Base-by-base conservation (phyloP, 2,888 invertebrate genomes). In the Camponotus fellah region DNA sequence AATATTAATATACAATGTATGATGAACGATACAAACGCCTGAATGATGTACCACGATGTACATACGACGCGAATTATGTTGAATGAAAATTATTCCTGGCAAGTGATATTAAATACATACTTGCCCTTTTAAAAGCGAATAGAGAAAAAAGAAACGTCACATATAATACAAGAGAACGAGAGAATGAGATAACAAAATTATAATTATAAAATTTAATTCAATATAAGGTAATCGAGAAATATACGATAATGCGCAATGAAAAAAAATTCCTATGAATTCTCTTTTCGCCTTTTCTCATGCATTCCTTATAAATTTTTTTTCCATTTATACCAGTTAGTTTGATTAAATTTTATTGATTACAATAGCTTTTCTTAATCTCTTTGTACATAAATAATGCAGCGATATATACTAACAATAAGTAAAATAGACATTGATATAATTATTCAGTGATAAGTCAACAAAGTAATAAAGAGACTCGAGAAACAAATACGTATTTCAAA, bases 191-290 rank as follows among this genome's bases (percentile, higher is more conserved):
- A 92, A 90, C 91, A 88, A 91, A 92, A 90, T 91, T 91, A 92
- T 91, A 90, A 92, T 92, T 92, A 93, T 91, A 92, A 91, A 80
- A 93, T 90, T 91, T 90, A 91, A 91, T 90, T 92, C 91, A 92
- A 86, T 92, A 53, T 53, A 93, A 92, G 92, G 89, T 93, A 93
- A 93, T 91, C 93, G 93, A 93, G 90, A 93, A 92, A 94, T 94
- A 94, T 93, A 94, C 93, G 92, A 93, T 92, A 80, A 94, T 93
- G 92, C 93, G 92, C 92, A 92, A 92, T 65, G 46, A 53, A 53
- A 79, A 69, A 62, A 79, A 69, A 62, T 46, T 14, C 14, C 17
- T 72, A 43, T 56, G 46, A 26, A 4, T 71, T 9, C 9, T 68
- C 43, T n/a, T 43, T 79, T 37, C n/a, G 3, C 60, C 71, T 69